phyloP scores from a whole-genome alignment of 1,140 invertebrate genomes.

The Bilobella aurantiaca region DNA sequence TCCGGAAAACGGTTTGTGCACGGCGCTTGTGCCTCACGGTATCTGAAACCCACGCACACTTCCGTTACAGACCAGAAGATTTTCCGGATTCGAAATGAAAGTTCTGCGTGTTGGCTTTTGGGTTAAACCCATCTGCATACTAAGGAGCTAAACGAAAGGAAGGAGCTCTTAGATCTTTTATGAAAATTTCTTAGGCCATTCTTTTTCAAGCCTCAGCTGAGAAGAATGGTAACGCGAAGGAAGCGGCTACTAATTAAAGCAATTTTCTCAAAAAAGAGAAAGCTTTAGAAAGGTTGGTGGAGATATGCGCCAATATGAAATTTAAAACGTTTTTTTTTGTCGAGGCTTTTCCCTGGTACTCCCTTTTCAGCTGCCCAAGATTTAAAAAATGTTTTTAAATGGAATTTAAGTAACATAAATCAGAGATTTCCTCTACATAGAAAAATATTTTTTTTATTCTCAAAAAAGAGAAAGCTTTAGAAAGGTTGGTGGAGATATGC shows the following conservation, averaged over 20 bases:
- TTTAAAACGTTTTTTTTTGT: too few species aligned
- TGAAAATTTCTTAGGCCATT: neutral
- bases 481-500: neutral
- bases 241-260: neutral
- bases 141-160: neutral
- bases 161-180: neutral
- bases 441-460: too few species aligned
- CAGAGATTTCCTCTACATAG: too few species aligned
- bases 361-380: too few species aligned
- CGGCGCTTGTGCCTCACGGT: neutral
- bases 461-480: neutral
- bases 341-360: too few species aligned
- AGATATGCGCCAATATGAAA: neutral
- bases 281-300: neutral
- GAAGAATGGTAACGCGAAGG: neutral
- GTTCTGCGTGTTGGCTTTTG: too few species aligned
- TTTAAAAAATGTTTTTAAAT: too few species aligned
- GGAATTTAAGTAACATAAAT: too few species aligned
- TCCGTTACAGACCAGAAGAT: too few species aligned
- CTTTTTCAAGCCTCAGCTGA: neutral
- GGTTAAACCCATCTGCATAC: too few species aligned
- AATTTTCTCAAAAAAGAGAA: neutral
- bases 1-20: neutral
- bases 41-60: neutral
- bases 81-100: neutral